phyloP scores from a whole-genome alignment of 1,140 invertebrate species.

The Aphelenchoides besseyi region DNA sequence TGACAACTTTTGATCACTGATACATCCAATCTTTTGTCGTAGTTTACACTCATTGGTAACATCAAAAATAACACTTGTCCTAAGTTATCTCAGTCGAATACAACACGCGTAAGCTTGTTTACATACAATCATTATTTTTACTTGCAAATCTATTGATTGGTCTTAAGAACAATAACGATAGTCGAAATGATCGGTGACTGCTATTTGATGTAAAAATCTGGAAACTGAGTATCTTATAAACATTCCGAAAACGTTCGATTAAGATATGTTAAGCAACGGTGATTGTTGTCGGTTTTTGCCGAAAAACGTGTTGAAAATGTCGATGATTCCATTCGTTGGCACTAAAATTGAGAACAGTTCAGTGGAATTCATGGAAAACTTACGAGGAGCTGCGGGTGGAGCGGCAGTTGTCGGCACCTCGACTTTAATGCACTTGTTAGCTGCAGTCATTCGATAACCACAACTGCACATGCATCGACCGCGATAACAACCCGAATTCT shows the following conservation, averaged over 20 bases:
- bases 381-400: slow-evolving; percentile 43
- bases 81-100: not conserved
- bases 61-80: too few relatives aligned
- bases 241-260: too few relatives aligned
- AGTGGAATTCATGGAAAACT: slow-evolving; percentile 20
- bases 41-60: too few relatives aligned
- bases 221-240: too few relatives aligned
- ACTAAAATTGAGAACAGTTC: not conserved
- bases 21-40: too few relatives aligned
- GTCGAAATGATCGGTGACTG: too few relatives aligned
- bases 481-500: slow-evolving; percentile 59
- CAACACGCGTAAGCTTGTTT: too few relatives aligned
- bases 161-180: too few relatives aligned
- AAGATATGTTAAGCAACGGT: not conserved
- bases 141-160: too few relatives aligned
- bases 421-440: slow-evolving; percentile 52
- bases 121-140: too few relatives aligned
- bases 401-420: slow-evolving; percentile 45
- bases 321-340: not conserved
- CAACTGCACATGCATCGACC: slow-evolving; percentile 58
- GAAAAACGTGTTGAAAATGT: not conserved
- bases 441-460: slow-evolving; percentile 39
- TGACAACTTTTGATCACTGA: slow-evolving; percentile 32
- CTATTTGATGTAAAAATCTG: too few relatives aligned
- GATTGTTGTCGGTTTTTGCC: not conserved